Evolutionary conservation across 1,140 invertebrate genomes (phyloP).

Genomic region (Megalonaias nervosa): DNA sequence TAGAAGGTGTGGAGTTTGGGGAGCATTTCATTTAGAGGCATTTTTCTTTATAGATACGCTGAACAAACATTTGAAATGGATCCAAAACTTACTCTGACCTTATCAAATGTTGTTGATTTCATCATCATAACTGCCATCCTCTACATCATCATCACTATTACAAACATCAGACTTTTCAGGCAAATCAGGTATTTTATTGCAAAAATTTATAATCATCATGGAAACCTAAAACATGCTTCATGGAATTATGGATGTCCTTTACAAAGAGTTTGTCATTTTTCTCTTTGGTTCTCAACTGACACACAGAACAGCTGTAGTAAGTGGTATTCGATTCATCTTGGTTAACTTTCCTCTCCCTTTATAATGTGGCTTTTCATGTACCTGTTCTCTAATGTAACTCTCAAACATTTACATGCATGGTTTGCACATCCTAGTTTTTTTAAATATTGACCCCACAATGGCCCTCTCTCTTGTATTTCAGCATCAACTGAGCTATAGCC

Average conservation of each 20-base stretch:
- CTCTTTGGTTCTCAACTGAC: constrained; percentile 5
- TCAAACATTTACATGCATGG: constrained; percentile 67
- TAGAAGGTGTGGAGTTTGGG: too few species aligned
- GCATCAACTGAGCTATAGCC: constrained; percentile 69
- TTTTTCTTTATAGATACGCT: too few species aligned
- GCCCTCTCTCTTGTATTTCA: constrained; percentile 52
- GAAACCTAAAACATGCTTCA: constrained; percentile 7
- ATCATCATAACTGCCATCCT: too few species aligned
- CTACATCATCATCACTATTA: too few species aligned
- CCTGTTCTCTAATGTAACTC: constrained; percentile 45
- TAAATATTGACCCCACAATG: constrained; percentile 57
- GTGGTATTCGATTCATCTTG: neutral
- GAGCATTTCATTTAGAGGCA: too few species aligned
- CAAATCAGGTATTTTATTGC: too few species aligned
- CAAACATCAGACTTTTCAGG: too few species aligned
- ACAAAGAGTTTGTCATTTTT: neutral
- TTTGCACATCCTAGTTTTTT: constrained; percentile 67
- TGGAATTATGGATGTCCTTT: constrained; percentile 18
- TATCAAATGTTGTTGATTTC: too few species aligned
- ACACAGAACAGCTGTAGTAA: constrained; percentile 15
- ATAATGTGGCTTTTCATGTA: constrained; percentile 19
- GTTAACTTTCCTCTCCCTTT: constrained; percentile 13
- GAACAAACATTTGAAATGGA: too few species aligned
- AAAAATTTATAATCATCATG: neutral
- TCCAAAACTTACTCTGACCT: too few species aligned